Percentiles rank a stretch among this genome's conserved stretches.
These are phyloP conservation scores for Bradypus variegatus DNA, from an alignment of 2,797 vertebrate species.

Conservation along the genomic window DNA sequence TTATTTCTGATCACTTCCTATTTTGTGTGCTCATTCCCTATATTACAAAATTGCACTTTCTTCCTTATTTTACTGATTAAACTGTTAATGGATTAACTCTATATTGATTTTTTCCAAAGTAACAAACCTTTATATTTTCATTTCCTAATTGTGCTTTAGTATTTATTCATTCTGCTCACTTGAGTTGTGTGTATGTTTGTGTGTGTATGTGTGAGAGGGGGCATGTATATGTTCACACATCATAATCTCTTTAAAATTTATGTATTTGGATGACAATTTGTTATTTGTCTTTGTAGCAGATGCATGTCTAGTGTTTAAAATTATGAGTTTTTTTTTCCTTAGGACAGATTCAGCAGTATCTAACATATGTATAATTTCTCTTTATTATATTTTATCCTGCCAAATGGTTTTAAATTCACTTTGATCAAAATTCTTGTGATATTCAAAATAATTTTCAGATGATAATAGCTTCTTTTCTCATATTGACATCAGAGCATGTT, in stretches of 20 bases:
- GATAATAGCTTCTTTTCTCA: not conserved
- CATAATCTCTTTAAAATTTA: not conserved
- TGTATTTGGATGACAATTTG: not conserved
- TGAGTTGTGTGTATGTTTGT: not conserved
- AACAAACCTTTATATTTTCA: not conserved
- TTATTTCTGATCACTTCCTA: not conserved
- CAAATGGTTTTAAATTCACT: not conserved
- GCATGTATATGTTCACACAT: not conserved
- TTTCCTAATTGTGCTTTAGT: not conserved
- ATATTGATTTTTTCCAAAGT: not conserved
- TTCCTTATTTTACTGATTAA: not conserved
- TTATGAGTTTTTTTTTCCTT: not conserved
- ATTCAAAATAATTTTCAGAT: not conserved
- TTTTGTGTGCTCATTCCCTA: not conserved
- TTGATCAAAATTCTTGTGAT: not conserved
- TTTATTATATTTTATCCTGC: not conserved
- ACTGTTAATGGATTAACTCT: not conserved
- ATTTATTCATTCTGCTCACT: not conserved
- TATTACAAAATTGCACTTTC: not conserved
- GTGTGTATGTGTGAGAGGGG: not conserved
- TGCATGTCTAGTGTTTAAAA: not conserved
- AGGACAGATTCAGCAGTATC: not conserved
- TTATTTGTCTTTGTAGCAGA: not conserved
- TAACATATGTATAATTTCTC: not conserved
- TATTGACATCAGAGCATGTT: not conserved